phyloP scores from a whole-genome alignment of 2,113 vertebrate species.

The Notothenia rossii region DNA sequence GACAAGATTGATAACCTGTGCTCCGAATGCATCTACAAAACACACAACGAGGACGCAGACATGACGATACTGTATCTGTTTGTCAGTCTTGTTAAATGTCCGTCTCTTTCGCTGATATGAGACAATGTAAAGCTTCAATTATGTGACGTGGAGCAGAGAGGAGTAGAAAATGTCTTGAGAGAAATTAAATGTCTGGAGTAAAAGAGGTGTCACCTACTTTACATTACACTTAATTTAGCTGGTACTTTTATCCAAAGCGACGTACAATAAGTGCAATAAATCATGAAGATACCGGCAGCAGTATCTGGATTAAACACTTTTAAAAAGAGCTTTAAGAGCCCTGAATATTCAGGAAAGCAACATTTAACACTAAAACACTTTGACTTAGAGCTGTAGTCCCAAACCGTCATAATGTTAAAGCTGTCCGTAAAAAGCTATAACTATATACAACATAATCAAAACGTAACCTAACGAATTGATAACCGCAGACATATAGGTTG shows the following conservation, averaged over 20 bases:
- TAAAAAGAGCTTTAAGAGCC: background rate
- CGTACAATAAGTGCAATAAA: too few relatives aligned
- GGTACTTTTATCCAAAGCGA: too few relatives aligned
- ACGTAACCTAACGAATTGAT: background rate
- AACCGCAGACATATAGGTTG: background rate
- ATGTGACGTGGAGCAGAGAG: slow-evolving; percentile 15
- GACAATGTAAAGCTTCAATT: slow-evolving; percentile 8
- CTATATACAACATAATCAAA: background rate
- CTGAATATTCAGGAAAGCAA: background rate
- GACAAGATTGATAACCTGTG: slow-evolving; percentile 70
- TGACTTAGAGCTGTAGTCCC: background rate
- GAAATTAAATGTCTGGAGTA: slow-evolving; percentile 27
- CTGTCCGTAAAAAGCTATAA: too few relatives aligned
- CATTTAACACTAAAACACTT: background rate
- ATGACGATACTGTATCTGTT: slow-evolving; percentile 17
- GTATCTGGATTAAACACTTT: background rate
- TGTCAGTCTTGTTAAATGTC: slow-evolving; percentile 50
- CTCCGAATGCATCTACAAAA: slow-evolving; percentile 28
- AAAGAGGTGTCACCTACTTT: background rate
- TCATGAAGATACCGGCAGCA: background rate
- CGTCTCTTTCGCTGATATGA: slow-evolving; percentile 14
- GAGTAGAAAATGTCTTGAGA: background rate
- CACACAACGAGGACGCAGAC: background rate
- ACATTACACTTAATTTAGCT: too few relatives aligned
- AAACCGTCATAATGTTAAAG: background rate